Percentiles rank a stretch among this genome's conserved stretches.
phyloP scores from a whole-genome alignment of 2,888 invertebrate genomes.

The Netelia fuscicornis region DNA sequence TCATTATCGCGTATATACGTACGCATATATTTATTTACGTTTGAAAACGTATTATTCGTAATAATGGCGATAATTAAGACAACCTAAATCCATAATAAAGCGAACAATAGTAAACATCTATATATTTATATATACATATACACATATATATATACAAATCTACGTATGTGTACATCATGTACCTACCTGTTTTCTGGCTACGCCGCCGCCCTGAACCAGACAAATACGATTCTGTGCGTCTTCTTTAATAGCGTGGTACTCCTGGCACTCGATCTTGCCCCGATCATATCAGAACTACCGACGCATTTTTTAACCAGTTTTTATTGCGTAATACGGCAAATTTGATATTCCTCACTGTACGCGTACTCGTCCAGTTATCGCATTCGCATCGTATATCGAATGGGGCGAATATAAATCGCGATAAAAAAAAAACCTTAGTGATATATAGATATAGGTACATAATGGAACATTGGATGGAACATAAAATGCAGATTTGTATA shows the following conservation, averaged over 20 bases:
- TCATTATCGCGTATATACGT: slow-evolving; percentile 4
- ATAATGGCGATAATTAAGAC: slow-evolving; percentile 76
- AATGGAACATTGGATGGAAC: no score
- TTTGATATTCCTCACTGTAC: not conserved
- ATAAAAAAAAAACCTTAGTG: not conserved
- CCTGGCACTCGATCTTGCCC: slow-evolving; percentile 64
- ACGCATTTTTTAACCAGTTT: slow-evolving; percentile 64
- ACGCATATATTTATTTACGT: slow-evolving; percentile 17
- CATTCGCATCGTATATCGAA: slow-evolving; percentile 17
- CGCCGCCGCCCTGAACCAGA: slow-evolving; percentile 20
- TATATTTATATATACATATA: not conserved
- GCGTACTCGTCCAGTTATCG: slow-evolving; percentile 24
- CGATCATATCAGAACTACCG: slow-evolving; percentile 48
- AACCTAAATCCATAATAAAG: slow-evolving; percentile 75
- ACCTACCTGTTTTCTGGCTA: not conserved
- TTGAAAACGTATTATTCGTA: slow-evolving; percentile 62
- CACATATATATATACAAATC: not conserved
- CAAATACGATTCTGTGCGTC: slow-evolving; percentile 53
- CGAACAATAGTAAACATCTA: slow-evolving; percentile 71
- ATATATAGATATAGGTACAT: not conserved
- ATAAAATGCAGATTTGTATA: no score
- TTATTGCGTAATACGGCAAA: slow-evolving; percentile 57
- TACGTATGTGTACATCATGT: not conserved
- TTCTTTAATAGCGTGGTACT: slow-evolving; percentile 65
- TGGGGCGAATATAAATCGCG: not conserved